These are phyloP conservation scores for Junonia oenone DNA, from an alignment of 2,888 invertebrate species.

Conservation along the genomic window DNA sequence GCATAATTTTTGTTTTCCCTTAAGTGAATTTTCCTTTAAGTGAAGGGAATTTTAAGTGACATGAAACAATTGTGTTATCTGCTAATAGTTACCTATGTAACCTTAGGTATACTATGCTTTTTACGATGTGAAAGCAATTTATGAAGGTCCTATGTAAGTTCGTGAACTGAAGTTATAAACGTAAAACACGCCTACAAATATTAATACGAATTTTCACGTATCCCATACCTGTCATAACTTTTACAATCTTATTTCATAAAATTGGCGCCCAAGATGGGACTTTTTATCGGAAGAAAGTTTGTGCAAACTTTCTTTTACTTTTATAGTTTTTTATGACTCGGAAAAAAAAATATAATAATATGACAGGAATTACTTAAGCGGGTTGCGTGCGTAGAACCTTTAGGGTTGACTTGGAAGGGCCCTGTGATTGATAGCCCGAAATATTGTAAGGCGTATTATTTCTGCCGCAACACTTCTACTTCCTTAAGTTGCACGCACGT, in stretches of 20 bases:
- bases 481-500: constrained; percentile 9
- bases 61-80: too few species aligned
- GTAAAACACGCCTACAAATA: too few species aligned
- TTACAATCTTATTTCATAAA: neutral
- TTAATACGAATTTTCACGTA: neutral
- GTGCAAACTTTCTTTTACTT: neutral
- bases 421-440: constrained; percentile 19
- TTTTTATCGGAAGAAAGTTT: neutral
- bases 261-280: neutral
- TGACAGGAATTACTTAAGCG: neutral
- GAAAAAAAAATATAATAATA: neutral
- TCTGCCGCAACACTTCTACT: constrained; percentile 11
- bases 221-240: neutral
- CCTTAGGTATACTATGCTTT: too few species aligned
- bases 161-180: too few species aligned
- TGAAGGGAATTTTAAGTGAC: too few species aligned
- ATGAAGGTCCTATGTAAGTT: too few species aligned
- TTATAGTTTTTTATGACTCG: neutral
- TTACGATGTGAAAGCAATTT: too few species aligned
- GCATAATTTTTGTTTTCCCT: too few species aligned
- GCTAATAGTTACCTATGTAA: too few species aligned
- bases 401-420: constrained; percentile 14
- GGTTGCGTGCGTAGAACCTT: constrained; percentile 17
- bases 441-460: constrained; percentile 19
- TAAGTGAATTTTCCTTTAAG: too few species aligned